Percentiles rank a stretch among this genome's conserved stretches.
Conservation (phyloP, 2,113 vertebrate species). For the Numida meleagris region DNA sequence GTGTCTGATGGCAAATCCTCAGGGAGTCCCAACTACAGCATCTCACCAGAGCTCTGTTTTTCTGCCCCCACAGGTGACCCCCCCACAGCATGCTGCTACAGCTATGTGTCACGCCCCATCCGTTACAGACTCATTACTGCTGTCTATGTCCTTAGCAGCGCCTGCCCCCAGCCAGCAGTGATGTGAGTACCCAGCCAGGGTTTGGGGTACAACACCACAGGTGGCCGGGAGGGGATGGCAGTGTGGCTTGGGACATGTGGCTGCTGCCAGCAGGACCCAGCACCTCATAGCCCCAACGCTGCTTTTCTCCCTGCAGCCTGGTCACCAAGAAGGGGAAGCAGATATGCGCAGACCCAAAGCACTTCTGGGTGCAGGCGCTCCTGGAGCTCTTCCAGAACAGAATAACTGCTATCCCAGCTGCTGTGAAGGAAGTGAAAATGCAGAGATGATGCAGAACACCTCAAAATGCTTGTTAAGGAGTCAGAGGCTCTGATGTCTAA, state of each 20-base stretch:
- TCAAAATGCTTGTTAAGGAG: not conserved
- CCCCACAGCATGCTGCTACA: not conserved
- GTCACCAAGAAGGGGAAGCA: not conserved
- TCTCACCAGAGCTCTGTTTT: not conserved
- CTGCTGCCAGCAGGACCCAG: not conserved
- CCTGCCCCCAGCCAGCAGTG: not conserved
- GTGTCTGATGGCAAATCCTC: rapidly evolving
- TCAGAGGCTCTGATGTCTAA: not conserved
- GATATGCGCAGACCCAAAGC: not conserved
- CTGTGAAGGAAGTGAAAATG: not conserved
- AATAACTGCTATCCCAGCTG: rapidly evolving
- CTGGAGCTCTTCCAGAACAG: not conserved
- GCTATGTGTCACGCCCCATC: rapidly evolving
- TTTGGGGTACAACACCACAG: too few species aligned
- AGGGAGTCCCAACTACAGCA: not conserved
- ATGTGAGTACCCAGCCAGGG: not conserved
- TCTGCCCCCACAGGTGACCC: not conserved
- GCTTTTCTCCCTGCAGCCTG: not conserved
- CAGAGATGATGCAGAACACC: not conserved
- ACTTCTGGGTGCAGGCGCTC: not conserved
- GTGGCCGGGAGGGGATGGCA: not conserved
- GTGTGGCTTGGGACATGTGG: not conserved
- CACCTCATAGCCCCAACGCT: not conserved
- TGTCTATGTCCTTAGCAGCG: not conserved
- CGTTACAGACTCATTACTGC: not conserved